Evolutionary conservation across 1,140 invertebrate species (phyloP).

Genomic region (Mya arenaria): DNA sequence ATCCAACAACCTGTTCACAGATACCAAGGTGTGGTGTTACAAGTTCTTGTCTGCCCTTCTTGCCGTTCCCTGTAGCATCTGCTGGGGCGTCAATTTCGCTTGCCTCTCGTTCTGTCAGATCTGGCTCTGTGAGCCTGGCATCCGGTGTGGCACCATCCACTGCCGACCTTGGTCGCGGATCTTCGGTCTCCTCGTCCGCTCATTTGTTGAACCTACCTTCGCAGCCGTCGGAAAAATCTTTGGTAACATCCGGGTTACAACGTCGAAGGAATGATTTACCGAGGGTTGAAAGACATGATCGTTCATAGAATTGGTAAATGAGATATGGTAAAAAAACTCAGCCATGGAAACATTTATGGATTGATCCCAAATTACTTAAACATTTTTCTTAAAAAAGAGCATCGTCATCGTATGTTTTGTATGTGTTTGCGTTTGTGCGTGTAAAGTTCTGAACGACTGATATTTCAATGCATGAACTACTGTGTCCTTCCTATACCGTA

Average conservation of each 20-base stretch:
- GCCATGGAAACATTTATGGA: too few relatives aligned
- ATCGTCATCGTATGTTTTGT: too few relatives aligned
- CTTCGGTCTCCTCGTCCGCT: conserved; percentile 4
- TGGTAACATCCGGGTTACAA: conserved; percentile 26
- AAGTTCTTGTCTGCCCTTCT: conserved; percentile 86
- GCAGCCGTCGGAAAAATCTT: conserved; percentile 28
- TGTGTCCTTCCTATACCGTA: too few relatives aligned
- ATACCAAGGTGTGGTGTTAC: conserved; percentile 87
- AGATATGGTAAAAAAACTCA: too few relatives aligned
- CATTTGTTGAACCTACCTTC: conserved; percentile 41
- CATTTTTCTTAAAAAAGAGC: too few relatives aligned
- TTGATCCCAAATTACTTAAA: too few relatives aligned
- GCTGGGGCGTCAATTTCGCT: conserved; percentile 87
- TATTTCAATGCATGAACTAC: too few relatives aligned
- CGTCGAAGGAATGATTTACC: not conserved
- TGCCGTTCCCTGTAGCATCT: conserved; percentile 86
- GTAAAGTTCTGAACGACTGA: too few relatives aligned
- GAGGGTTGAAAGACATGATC: too few relatives aligned
- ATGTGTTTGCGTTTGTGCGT: too few relatives aligned
- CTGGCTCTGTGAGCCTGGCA: conserved; percentile 77
- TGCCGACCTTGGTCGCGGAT: conserved; percentile 65
- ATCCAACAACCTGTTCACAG: conserved; percentile 86
- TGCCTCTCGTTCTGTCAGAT: conserved; percentile 85
- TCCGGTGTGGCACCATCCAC: conserved; percentile 81
- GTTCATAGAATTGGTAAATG: too few relatives aligned